Conservation (phyloP, 2,113 vertebrate genomes). For the Pogonocichla stellata region DNA sequence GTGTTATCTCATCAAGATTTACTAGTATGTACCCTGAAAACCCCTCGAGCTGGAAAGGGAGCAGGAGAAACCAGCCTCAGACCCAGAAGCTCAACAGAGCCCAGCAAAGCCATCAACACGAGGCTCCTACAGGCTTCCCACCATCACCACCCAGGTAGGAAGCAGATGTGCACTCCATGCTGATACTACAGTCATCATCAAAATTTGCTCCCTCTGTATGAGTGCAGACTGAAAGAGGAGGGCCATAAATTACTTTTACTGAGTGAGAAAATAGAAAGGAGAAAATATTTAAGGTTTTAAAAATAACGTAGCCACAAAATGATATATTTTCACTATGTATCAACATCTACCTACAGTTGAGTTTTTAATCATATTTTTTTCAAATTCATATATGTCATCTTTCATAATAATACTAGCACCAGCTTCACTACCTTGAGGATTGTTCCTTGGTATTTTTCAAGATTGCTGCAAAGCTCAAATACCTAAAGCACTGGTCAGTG, state of each 20-base stretch:
- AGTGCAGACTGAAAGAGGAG: not conserved
- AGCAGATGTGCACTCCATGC: not conserved
- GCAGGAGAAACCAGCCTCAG: not conserved
- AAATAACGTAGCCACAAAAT: not conserved
- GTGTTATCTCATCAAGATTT: constrained; percentile 15
- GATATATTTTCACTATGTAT: not conserved
- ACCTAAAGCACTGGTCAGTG: not conserved
- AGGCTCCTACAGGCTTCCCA: not conserved
- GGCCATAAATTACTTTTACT: not conserved
- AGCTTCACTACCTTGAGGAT: not conserved
- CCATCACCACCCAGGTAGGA: not conserved
- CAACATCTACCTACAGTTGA: not conserved
- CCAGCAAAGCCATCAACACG: not conserved
- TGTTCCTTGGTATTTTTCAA: not conserved
- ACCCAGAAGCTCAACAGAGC: not conserved
- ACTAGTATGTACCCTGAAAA: not conserved
- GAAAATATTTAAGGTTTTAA: not conserved
- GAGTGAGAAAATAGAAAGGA: not conserved
- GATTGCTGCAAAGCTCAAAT: not conserved
- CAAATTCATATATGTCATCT: not conserved
- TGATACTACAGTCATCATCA: not conserved
- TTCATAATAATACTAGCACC: not conserved
- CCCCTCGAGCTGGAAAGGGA: not conserved
- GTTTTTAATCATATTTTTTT: not conserved
- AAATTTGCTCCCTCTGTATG: not conserved